A percentile compares a stretch with the other conserved stretches of the same genome.
Conservation (phyloP, 2,113 vertebrate genomes). For the Eleginops maclovinus region DNA sequence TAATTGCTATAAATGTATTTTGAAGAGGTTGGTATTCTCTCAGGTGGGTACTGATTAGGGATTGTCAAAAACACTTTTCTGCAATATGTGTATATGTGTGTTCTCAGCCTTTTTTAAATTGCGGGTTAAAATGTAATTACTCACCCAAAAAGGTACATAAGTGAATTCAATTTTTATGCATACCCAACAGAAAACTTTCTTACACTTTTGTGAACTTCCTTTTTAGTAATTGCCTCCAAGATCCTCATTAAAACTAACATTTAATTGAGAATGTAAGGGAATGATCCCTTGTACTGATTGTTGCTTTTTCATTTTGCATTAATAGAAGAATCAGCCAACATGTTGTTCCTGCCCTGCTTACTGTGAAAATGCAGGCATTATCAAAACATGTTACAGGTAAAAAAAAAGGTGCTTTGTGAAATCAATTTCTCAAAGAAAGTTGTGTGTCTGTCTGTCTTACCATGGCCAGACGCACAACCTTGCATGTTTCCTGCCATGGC, state of each 20-base stretch:
- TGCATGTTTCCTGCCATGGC: slow-evolving; percentile 97
- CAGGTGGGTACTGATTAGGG: background rate
- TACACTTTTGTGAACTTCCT: background rate
- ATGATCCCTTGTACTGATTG: background rate
- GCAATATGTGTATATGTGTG: background rate
- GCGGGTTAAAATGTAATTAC: background rate
- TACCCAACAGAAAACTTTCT: background rate
- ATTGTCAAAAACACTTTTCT: slow-evolving; percentile 6
- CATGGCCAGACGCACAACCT: slow-evolving; percentile 96
- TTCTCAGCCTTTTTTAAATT: background rate
- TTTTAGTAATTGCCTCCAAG: background rate
- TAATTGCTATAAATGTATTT: slow-evolving; percentile 15
- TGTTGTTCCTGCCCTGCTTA: background rate
- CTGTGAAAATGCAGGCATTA: background rate
- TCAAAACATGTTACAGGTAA: background rate
- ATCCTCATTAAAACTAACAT: background rate
- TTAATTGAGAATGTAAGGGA: background rate
- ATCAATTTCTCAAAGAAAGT: background rate
- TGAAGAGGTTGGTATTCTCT: background rate
- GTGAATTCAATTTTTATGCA: background rate
- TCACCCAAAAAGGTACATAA: background rate
- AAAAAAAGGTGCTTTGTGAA: background rate
- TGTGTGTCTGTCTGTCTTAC: slow-evolving; percentile 84
- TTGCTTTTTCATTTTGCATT: background rate
- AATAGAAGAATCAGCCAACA: background rate